phyloP scores from a whole-genome alignment of 1,140 invertebrate species.

The Antheraea mylitta region DNA sequence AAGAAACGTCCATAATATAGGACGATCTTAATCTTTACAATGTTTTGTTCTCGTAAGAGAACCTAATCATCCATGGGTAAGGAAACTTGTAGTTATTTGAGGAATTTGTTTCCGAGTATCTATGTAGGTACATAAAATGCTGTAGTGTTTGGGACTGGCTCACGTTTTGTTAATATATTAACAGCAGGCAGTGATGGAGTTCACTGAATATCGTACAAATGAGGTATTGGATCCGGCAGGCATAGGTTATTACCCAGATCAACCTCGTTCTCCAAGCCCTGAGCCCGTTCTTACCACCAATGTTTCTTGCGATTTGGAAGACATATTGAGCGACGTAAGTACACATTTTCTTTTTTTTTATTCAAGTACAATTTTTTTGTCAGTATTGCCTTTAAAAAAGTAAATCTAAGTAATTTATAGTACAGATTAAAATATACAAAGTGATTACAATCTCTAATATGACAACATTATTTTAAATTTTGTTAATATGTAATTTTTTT shows the following conservation, averaged over 20 bases:
- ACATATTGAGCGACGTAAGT: slow-evolving; percentile 76
- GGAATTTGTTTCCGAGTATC: background rate
- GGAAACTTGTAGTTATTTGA: slow-evolving; percentile 17
- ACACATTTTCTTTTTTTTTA: slow-evolving; percentile 13
- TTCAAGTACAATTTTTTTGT: background rate
- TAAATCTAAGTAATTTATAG: background rate
- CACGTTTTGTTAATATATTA: slow-evolving; percentile 47
- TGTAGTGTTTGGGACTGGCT: slow-evolving; percentile 43
- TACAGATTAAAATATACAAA: background rate
- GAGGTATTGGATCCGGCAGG: slow-evolving; percentile 65
- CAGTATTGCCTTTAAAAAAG: background rate
- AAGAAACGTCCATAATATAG: background rate
- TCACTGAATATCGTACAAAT: slow-evolving; percentile 65
- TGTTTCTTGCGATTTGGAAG: slow-evolving; percentile 66
- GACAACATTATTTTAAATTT: slow-evolving; percentile 2
- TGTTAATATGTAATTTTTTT: background rate
- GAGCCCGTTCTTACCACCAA: slow-evolving; percentile 58
- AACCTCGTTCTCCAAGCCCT: slow-evolving; percentile 57
- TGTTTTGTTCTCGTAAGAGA: slow-evolving; percentile 73
- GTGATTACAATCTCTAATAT: background rate
- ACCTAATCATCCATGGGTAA: slow-evolving; percentile 73
- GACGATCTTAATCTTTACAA: slow-evolving; percentile 32
- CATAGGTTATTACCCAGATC: slow-evolving; percentile 56
- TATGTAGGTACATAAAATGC: slow-evolving; percentile 24
- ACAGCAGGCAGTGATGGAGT: slow-evolving; percentile 74